Base-by-base conservation (phyloP, 2,888 invertebrate species). In the Agelastica alni region DNA sequence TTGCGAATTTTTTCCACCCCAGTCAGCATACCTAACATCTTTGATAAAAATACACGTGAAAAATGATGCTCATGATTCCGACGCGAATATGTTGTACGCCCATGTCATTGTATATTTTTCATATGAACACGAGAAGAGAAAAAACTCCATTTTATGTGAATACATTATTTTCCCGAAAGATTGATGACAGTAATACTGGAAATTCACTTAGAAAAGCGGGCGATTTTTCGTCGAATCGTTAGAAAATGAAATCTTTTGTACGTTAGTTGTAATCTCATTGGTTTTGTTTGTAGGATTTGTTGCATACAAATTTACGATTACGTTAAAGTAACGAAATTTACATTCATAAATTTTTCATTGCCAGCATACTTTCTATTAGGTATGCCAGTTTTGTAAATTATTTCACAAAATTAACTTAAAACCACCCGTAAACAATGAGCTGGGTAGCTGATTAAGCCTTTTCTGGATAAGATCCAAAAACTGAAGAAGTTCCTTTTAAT, bases 81-180 rank as follows among this genome's bases (percentile, higher is more conserved):
- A 17, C 31, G 36, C 17, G 36, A 34, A 34, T 34, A 34, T 34
- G 34, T 34, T 13, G 30, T 12, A 14, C 34, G 16, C 18, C n/a
- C 18, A 5, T 36, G 17, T 36, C 9, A n/a, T 36, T 17, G n/a
- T 36, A 36, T 36, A 36, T 36, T 17, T 36, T 17, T 17, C 17
- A 36, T 36, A 18, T n/a, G 36, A 18, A 54, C 37, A 41, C 54
- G 18, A 37, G 44, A 56, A 53, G 36, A 52, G 22, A 59, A 45
- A 58, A 54, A 54, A 14, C 46, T 39, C 45, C 51, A 62, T 61
- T 64, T 61, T 64, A 60, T 65, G 62, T 55, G 63, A 62, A 67
- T 66, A 68, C 67, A 68, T 64, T 66, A 65, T 67, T 65, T 67
- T 61, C 63, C 14, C 58, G 37, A 39, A 65, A 70, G 70, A 70